Evolutionary conservation across 2,888 invertebrate genomes (phyloP).

Genomic region (Brachypterus glaber): DNA sequence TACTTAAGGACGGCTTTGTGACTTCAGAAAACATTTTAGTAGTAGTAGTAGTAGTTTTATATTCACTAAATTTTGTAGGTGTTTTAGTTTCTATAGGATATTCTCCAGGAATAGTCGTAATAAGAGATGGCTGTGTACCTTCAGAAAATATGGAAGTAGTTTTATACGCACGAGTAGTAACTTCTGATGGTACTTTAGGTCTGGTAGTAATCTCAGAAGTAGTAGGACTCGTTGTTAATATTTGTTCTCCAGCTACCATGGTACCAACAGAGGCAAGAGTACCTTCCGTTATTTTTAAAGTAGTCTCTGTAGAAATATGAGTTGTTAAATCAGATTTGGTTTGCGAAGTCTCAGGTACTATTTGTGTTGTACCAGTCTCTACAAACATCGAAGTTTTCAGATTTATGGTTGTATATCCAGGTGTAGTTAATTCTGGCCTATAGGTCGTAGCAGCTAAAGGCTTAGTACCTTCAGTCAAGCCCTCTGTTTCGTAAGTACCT

Average conservation of each 20-base stretch:
- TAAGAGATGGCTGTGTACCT: not conserved
- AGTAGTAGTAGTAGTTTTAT: not conserved
- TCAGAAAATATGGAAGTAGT: not conserved
- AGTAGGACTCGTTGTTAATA: conserved; percentile 9
- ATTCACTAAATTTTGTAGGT: not conserved
- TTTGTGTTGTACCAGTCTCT: no score
- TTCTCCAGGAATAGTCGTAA: no score
- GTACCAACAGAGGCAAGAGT: not conserved
- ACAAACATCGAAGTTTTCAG: no score
- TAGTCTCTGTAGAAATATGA: not conserved
- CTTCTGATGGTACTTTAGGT: not conserved
- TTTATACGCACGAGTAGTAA: not conserved
- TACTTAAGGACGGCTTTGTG: no score
- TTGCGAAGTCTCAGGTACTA: no score
- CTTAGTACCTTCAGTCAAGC: no score
- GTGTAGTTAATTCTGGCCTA: no score
- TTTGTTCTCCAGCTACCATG: conserved; percentile 6
- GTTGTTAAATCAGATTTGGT: not conserved
- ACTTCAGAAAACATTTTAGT: no score
- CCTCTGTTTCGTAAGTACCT: no score
- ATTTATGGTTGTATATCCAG: no score
- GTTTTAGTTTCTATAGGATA: not conserved
- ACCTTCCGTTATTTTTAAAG: not conserved
- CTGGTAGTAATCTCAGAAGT: conserved; percentile 1
- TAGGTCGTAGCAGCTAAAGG: no score